Conservation (phyloP, 2,797 vertebrate species). For the Pangasius djambal region DNA sequence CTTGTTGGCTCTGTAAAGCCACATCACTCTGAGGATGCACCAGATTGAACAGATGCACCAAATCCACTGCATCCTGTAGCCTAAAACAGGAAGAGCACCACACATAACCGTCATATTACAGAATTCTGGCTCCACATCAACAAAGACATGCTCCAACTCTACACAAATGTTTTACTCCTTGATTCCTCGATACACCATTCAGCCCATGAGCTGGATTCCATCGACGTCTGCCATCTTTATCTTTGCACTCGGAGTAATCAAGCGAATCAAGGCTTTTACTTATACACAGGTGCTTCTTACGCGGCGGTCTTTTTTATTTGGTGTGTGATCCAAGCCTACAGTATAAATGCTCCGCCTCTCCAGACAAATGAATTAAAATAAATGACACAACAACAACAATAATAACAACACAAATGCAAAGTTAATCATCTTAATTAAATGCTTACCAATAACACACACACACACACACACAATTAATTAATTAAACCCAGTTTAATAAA, state of each 20-base stretch:
- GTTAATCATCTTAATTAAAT: neutral
- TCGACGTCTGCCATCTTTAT: neutral
- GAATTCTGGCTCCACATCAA: neutral
- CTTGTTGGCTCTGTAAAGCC: slow-evolving; percentile 77
- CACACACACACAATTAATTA: neutral
- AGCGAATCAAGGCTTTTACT: neutral
- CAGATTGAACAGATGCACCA: slow-evolving; percentile 87
- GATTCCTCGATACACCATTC: neutral
- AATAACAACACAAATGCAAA: neutral
- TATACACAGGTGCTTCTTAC: neutral
- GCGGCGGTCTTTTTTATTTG: neutral
- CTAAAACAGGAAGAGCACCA: slow-evolving; percentile 65
- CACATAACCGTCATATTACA: neutral
- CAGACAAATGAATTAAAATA: neutral
- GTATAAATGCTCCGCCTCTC: neutral
- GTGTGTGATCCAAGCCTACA: neutral
- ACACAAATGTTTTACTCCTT: neutral
- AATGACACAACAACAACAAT: neutral
- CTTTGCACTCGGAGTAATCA: neutral
- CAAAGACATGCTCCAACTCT: neutral
- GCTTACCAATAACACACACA: neutral
- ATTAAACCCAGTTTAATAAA: neutral
- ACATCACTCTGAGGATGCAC: slow-evolving; percentile 86
- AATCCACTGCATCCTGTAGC: slow-evolving; percentile 79
- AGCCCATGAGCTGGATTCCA: neutral